A percentile compares a stretch with the other conserved stretches of the same genome.
These are phyloP conservation scores for Tetragnatha montana DNA, from an alignment of 2,888 invertebrate species.

Conservation along the genomic window DNA sequence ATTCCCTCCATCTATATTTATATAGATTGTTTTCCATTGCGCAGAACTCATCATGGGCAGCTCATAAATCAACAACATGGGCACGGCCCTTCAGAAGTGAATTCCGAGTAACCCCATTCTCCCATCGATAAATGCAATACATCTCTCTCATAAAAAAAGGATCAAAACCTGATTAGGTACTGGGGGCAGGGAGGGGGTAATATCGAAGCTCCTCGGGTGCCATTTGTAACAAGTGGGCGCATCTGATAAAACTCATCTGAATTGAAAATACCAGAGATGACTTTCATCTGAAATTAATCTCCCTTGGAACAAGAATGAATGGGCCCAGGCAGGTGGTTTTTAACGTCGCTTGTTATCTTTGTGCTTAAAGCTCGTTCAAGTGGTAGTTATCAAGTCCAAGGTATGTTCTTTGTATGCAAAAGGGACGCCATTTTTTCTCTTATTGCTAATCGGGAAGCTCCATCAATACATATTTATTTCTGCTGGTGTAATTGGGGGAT, in stretches of 20 bases:
- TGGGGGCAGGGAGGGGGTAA: not conserved
- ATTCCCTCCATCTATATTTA: not conserved
- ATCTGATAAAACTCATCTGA: constrained; percentile 52
- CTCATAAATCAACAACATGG: not conserved
- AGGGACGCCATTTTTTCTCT: not conserved
- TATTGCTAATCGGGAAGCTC: not conserved
- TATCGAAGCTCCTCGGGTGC: not conserved
- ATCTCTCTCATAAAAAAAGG: not conserved
- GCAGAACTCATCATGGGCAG: not conserved
- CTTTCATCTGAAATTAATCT: constrained; percentile 29
- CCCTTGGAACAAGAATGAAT: constrained; percentile 4
- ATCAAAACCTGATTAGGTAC: not conserved
- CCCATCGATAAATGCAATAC: not conserved
- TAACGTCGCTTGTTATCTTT: not conserved
- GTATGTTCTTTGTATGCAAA: constrained; percentile 10
- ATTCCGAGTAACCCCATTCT: not conserved
- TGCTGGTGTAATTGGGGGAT: not conserved
- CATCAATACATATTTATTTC: not conserved
- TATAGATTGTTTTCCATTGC: not conserved
- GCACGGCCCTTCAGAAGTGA: not conserved
- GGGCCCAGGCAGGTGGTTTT: not conserved
- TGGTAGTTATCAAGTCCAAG: not conserved
- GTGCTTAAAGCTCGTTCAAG: not conserved
- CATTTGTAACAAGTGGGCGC: constrained; percentile 22
- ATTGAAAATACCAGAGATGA: constrained; percentile 1